Percentiles rank a stretch among this genome's conserved stretches.
These are phyloP conservation scores for Amphiura filiformis DNA, from an alignment of 35 echinoderm and acorn worm species.

Conservation along the genomic window DNA sequence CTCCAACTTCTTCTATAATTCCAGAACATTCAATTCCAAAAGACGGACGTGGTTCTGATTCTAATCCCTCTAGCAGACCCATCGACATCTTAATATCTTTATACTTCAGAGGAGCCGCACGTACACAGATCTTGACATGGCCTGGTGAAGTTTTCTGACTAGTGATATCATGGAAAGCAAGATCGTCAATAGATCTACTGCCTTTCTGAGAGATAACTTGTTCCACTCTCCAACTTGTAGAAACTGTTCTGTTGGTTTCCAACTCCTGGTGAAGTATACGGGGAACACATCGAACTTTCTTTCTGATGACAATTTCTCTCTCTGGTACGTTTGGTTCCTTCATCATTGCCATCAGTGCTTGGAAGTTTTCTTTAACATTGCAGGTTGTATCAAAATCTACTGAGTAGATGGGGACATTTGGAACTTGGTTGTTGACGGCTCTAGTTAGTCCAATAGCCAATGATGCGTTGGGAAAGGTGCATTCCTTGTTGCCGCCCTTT, in stretches of 20 bases:
- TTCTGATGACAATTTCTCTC: slow-evolving; percentile 41
- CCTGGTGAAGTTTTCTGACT: slow-evolving; percentile 21
- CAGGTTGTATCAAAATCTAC: slow-evolving; percentile 21
- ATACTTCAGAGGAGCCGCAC: slow-evolving; percentile 58
- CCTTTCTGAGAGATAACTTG: background rate
- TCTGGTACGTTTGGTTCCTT: slow-evolving; percentile 31
- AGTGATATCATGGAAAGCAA: slow-evolving; percentile 29
- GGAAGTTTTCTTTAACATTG: background rate
- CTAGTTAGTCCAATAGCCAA: slow-evolving; percentile 50
- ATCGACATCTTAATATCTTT: slow-evolving; percentile 46
- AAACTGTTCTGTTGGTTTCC: slow-evolving; percentile 3
- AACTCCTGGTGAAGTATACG: slow-evolving; percentile 32
- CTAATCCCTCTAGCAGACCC: slow-evolving; percentile 26
- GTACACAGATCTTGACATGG: slow-evolving; percentile 56
- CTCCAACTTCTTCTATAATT: slow-evolving; percentile 60
- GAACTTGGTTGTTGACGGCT: slow-evolving; percentile 65
- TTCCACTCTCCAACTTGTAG: slow-evolving; percentile 60
- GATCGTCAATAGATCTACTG: slow-evolving; percentile 32
- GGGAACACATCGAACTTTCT: slow-evolving; percentile 18
- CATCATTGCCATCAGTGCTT: slow-evolving; percentile 9
- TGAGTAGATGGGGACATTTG: slow-evolving; percentile 43
- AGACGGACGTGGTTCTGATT: background rate
- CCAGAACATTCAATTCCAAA: slow-evolving; percentile 67
- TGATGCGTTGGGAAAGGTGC: background rate
- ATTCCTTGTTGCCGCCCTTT: slow-evolving; percentile 14